Evolutionary conservation across 1,140 invertebrate genomes (phyloP), one percentile per base, ranked within the genome.

Genomic region (Drosophila sproati): DNA sequence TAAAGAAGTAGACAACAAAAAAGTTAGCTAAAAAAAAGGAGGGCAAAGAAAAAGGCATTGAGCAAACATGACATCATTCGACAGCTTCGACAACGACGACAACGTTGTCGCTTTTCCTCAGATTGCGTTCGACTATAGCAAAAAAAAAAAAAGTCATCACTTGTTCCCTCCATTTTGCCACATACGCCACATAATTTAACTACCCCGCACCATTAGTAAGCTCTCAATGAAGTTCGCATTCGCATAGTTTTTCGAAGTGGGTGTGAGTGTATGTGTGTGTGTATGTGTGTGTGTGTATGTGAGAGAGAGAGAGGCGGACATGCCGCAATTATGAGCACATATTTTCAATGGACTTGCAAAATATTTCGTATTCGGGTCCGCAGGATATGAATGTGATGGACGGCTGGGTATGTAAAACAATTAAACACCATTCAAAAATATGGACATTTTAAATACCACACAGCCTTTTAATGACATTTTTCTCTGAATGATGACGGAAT

Each of bases 61-160:
- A 77, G 62, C 34, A 47, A 74, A 78, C 80, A 83, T 88, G 85
- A 88, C 83, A 88, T 88, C 83, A 88, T 89, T 80, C 80, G 71
- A 70, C 73, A 76, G 73, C 56, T 55, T 66, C 69, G 68, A 76
- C 77, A 78, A 85, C 70, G 68, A 66, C 73, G 61, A 63, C 52
- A 61, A 83, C 69, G 66, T 63, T 77, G 83, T 71, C 80, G 74
- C 66, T 78, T 89, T 87, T 88, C 70, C 83, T 71, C 79, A 76
- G 70, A 51, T 67, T 73, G 54, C 70, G 70, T 68, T 57, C 6
- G 69, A 5, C 63, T 47, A 28, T 39, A 39, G 39, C 66, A 72
- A 73, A 32, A 66, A 35, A 28, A 39, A 48, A 68, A 39, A 59
- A 73, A 29, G 39, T n/a, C 28, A 35, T 34, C 28, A 35, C 39